Percentiles rank a stretch among this genome's conserved stretches.
phyloP scores from a whole-genome alignment of 2,797 vertebrate species.

The Notamacropus eugenii region DNA sequence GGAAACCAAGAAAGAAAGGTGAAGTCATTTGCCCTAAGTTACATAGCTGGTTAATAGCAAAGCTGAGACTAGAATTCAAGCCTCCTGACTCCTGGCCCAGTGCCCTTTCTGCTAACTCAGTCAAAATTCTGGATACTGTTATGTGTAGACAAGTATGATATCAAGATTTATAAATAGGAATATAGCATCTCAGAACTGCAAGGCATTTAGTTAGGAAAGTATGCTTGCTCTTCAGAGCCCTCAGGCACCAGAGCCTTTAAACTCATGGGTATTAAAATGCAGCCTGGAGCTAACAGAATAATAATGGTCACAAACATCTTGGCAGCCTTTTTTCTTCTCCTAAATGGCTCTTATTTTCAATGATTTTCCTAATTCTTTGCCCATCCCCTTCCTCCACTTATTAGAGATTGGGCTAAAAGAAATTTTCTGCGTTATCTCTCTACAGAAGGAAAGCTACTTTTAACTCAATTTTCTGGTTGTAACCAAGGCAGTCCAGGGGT shows the following conservation, averaged over 20 bases:
- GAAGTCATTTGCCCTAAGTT: not conserved
- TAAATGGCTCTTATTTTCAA: not conserved
- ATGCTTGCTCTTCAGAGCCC: conserved; percentile 5
- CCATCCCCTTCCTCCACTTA: not conserved
- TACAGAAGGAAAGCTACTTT: not conserved
- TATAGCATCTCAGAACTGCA: not conserved
- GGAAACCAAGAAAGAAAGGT: not conserved
- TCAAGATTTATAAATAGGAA: not conserved
- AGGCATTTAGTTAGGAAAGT: conserved; percentile 13
- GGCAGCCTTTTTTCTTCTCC: not conserved
- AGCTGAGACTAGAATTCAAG: not conserved
- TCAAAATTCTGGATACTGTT: conserved; percentile 15
- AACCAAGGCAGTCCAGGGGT: not conserved
- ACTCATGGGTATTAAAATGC: not conserved
- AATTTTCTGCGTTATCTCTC: not conserved
- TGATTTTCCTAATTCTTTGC: not conserved
- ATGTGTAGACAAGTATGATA: conserved; percentile 47
- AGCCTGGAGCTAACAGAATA: not conserved
- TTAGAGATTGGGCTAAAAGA: not conserved
- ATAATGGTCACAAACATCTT: not conserved
- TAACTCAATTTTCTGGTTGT: not conserved
- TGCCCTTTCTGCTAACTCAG: not conserved
- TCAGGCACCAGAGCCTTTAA: not conserved
- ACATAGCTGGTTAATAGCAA: not conserved
- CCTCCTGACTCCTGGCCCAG: not conserved